phyloP scores from a whole-genome alignment of 2,113 vertebrate species.

The Callocephalon fimbriatum region DNA sequence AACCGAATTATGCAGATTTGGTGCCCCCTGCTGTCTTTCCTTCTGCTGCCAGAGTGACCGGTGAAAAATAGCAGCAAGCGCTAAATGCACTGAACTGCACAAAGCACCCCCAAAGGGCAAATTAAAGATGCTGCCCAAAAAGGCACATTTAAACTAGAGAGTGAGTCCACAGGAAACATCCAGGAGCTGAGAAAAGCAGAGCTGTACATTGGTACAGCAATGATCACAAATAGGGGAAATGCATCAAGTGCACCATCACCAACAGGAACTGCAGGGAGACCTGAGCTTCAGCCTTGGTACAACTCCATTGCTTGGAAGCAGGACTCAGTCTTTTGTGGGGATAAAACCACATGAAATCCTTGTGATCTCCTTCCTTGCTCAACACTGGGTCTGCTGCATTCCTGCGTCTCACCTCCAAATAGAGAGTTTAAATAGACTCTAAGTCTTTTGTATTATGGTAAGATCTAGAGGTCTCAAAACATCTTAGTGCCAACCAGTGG shows the following conservation, averaged over 20 bases:
- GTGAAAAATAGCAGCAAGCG: not conserved
- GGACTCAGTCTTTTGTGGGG: not conserved
- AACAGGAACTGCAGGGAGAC: not conserved
- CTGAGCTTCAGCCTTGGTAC: not conserved
- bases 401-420: not conserved
- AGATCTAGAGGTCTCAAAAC: not conserved
- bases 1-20: conserved; percentile 66
- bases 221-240: not conserved
- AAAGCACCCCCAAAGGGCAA: not conserved
- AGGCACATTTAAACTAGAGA: not conserved
- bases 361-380: not conserved
- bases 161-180: not conserved
- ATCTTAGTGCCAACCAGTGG: not conserved
- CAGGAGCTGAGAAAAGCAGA: not conserved
- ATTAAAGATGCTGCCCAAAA: not conserved
- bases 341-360: not conserved
- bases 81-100: not conserved
- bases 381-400: not conserved
- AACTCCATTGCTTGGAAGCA: not conserved
- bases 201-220: not conserved
- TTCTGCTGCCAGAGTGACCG: not conserved
- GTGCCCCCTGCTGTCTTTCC: conserved; percentile 76
- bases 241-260: not conserved
- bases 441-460: not conserved
- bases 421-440: not conserved